These are phyloP conservation scores for Diaprepes abbreviatus DNA, from an alignment of 2,888 invertebrate species.

Conservation along the genomic window DNA sequence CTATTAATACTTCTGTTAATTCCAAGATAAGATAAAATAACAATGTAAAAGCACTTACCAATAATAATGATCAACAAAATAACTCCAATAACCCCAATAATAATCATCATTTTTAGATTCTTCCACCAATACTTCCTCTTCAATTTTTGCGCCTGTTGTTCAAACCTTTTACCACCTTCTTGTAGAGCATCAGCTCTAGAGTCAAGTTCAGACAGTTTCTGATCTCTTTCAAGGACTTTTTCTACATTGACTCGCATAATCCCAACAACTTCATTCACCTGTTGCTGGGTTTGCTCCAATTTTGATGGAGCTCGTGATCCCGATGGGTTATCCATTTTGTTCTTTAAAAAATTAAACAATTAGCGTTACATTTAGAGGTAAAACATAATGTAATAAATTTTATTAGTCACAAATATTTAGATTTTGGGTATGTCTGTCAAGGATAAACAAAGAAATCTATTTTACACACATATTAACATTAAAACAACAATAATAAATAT, in stretches of 20 bases:
- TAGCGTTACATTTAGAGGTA: background rate
- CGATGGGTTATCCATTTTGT: conserved; percentile 57
- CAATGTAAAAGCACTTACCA: conserved; percentile 74
- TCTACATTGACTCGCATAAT: conserved; percentile 98
- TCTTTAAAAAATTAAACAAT: background rate
- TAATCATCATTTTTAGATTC: conserved; percentile 97
- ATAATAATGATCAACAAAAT: conserved; percentile 88
- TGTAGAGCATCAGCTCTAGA: conserved; percentile 96
- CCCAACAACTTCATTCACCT: conserved; percentile 81
- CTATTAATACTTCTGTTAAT: conserved; percentile 12
- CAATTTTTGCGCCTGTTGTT: conserved; percentile 96
- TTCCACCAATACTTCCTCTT: conserved; percentile 98
- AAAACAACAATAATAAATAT: background rate
- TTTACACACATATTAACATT: background rate
- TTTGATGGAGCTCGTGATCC: conserved; percentile 57
- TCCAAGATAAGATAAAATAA: conserved; percentile 39
- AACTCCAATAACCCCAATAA: conserved; percentile 87
- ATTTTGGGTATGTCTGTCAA: background rate
- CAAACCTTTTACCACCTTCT: conserved; percentile 95
- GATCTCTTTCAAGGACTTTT: conserved; percentile 95
- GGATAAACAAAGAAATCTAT: conserved; percentile 13
- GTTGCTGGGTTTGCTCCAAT: conserved; percentile 66
- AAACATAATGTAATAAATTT: background rate
- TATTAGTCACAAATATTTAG: conserved; percentile 21
- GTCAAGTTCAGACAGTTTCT: conserved; percentile 94